phyloP scores from a whole-genome alignment of 2,113 vertebrate genomes.

The Falcunculus frontatus region DNA sequence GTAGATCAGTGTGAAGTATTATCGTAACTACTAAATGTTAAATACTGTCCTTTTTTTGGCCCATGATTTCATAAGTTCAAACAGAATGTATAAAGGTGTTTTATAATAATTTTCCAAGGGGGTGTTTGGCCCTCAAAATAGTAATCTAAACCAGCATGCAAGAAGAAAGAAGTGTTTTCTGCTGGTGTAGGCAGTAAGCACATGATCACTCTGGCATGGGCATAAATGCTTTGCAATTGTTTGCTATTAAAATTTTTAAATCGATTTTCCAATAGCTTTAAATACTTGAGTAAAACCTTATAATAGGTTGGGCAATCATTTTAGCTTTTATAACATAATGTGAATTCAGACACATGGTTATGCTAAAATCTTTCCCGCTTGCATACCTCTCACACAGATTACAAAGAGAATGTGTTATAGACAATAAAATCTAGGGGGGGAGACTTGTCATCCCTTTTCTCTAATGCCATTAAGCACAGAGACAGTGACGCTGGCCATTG shows the following conservation, averaged over 20 bases:
- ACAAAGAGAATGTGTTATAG: constrained; percentile 60
- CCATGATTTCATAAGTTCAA: not conserved
- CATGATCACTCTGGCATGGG: not conserved
- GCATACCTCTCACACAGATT: constrained; percentile 61
- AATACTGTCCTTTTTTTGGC: not conserved
- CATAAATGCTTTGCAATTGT: not conserved
- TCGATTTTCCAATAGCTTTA: constrained; percentile 45
- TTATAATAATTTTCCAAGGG: not conserved
- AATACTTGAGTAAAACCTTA: constrained; percentile 61
- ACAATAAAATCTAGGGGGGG: constrained; percentile 67
- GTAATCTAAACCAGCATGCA: not conserved
- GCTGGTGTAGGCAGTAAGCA: not conserved
- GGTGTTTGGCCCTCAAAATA: not conserved
- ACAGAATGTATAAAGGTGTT: not conserved
- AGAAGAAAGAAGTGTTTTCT: constrained; percentile 1
- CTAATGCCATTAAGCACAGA: constrained; percentile 69
- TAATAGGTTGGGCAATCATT: constrained; percentile 62
- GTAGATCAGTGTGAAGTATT: not conserved
- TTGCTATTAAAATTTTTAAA: constrained; percentile 40
- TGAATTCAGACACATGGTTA: constrained; percentile 58
- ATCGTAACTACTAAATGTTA: not conserved
- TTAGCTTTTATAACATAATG: constrained; percentile 59
- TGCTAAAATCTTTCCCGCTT: constrained; percentile 61
- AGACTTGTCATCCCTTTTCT: constrained; percentile 55
- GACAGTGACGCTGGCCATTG: constrained; percentile 54